Evolutionary conservation across 2,888 invertebrate genomes (phyloP).

Genomic region (Tortrix viridana): DNA sequence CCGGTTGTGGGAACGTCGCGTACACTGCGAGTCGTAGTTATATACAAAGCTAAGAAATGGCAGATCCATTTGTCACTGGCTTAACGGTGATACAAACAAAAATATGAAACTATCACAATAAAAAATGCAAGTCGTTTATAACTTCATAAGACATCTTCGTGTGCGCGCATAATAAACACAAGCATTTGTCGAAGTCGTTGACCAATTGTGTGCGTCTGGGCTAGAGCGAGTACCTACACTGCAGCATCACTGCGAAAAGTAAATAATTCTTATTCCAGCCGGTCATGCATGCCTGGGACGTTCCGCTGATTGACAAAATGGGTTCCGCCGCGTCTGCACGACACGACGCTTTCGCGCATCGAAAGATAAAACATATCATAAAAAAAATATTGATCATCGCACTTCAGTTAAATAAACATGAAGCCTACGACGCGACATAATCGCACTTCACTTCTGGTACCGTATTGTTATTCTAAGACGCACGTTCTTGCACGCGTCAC

Average conservation of each 20-base stretch:
- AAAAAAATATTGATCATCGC: slow-evolving; percentile 46
- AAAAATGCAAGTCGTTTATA: slow-evolving; percentile 61
- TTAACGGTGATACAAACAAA: slow-evolving; percentile 50
- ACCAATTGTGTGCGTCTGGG: slow-evolving; percentile 58
- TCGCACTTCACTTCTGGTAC: slow-evolving; percentile 30
- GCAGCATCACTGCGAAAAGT: slow-evolving; percentile 66
- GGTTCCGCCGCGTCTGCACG: slow-evolving; percentile 63
- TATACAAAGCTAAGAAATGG: slow-evolving; percentile 43
- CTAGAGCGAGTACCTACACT: slow-evolving; percentile 65
- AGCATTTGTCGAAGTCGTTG: slow-evolving; percentile 62
- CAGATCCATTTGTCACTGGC: slow-evolving; percentile 53
- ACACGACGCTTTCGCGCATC: slow-evolving; percentile 67
- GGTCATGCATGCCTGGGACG: slow-evolving; percentile 56
- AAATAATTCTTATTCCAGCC: slow-evolving; percentile 67
- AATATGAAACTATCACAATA: slow-evolving; percentile 53
- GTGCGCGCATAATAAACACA: slow-evolving; percentile 67
- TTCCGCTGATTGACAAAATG: slow-evolving; percentile 69
- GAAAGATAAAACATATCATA: slow-evolving; percentile 68
- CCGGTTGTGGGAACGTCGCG: slow-evolving; percentile 29
- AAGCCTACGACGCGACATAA: slow-evolving; percentile 25
- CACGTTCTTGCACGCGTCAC: slow-evolving; percentile 26
- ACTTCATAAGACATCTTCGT: slow-evolving; percentile 65
- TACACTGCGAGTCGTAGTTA: neutral
- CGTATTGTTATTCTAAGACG: slow-evolving; percentile 30
- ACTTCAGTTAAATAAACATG: slow-evolving; percentile 32